Base-by-base conservation (phyloP, 1,140 invertebrate species). In the Galleria mellonella region DNA sequence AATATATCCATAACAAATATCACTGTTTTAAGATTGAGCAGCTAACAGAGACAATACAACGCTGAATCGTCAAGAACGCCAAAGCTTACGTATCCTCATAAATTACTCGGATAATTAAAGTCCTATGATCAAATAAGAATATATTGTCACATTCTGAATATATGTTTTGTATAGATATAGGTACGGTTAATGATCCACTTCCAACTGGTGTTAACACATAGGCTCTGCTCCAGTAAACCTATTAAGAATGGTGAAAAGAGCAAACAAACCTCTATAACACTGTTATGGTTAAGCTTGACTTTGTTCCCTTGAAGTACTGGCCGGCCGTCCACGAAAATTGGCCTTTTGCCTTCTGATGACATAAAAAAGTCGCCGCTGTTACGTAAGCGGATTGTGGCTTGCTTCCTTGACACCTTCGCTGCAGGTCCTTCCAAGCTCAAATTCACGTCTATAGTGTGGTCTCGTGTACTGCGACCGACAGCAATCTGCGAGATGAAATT, bases 361-460 rank as follows among this genome's bases (percentile, higher is more conserved):
- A 99, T 88, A 62, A 96, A 94, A 79, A 99, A 99, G 69, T 99
- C 97, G 0, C 97, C 97, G 63, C 93, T 97, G 73, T 95, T 96
- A 45, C 94, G 87, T 36, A 99, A 87, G 40, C 96, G 93, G 47
- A 98, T 97, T 1, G 96, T 94, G 8, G 93, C 96, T 84, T 98
- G 96, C 47, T 92, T 88, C 30, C 95, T 87, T 0, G 95, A 97
- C 15, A 97, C 91, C 87, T 96, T 96, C 60, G 91, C 91, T 0
- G 94, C 90, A 15, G 95, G 91, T 0, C 97, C 98, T 87, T 99
- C 98, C 4, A 98, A 85, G 0, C 93, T 92, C 12, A 99, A 87
- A 86, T 99, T 97, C 10, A 99, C 96, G 86, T 99, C 98, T 10
- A 99, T 96, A 30, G 88, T 90, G 49, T 95, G 93, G 67, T 97